Percentiles rank a stretch among this genome's conserved stretches.
phyloP scores from a whole-genome alignment of 2,888 invertebrate species.

The Cyclophora albipunctata region DNA sequence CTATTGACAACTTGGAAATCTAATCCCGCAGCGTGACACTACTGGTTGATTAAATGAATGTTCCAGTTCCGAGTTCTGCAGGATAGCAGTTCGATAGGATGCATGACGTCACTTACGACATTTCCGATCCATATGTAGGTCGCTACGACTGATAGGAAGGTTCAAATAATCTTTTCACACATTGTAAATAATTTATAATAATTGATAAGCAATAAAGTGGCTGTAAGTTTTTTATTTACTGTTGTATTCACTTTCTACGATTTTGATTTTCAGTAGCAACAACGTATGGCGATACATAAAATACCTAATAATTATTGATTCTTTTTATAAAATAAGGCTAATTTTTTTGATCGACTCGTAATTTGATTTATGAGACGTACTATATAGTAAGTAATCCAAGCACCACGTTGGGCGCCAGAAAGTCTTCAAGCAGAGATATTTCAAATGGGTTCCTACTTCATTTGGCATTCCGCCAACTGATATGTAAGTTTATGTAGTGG shows the following conservation, averaged over 20 bases:
- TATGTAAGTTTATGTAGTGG: constrained; percentile 8
- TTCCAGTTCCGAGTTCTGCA: constrained; percentile 21
- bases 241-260: no score
- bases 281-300: no score
- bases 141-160: constrained; percentile 3
- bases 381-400: background rate
- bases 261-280: no score
- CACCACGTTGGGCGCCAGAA: constrained; percentile 24
- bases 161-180: constrained; percentile 2
- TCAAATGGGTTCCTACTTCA: constrained; percentile 6
- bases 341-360: no score
- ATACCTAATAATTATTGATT: no score
- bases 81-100: constrained; percentile 18
- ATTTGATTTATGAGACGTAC: no score
- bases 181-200: background rate
- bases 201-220: no score
- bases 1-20: background rate
- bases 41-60: constrained; percentile 25
- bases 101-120: constrained; percentile 24
- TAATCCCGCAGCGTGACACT: constrained; percentile 18
- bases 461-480: constrained; percentile 11
- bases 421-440: constrained; percentile 10
- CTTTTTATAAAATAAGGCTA: no score
- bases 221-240: background rate
- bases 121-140: constrained; percentile 22